Evolutionary conservation across 2,113 vertebrate species (phyloP).

Genomic region (Platichthys flesus): DNA sequence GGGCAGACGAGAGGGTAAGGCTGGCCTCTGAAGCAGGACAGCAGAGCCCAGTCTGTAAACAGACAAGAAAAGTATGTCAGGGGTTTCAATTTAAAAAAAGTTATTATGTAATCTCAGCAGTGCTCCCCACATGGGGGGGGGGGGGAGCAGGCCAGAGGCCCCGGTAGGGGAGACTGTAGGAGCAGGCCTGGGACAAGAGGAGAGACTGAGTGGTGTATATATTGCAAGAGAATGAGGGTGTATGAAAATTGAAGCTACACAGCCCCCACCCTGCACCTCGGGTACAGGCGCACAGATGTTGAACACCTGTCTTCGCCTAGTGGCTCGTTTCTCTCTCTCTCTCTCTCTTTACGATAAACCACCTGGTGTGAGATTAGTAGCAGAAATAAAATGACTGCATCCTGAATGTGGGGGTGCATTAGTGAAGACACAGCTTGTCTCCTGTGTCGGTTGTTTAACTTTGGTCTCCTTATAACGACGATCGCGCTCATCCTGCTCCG

Average conservation of each 20-base stretch:
- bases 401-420: slow-evolving; percentile 39
- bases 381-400: slow-evolving; percentile 32
- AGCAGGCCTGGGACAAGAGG: slow-evolving; percentile 12
- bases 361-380: slow-evolving; percentile 31
- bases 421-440: slow-evolving; percentile 36
- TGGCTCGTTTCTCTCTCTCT: neutral
- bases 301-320: slow-evolving; percentile 52
- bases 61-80: too few species aligned
- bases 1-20: too few species aligned
- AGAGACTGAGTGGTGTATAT: neutral
- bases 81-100: too few species aligned
- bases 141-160: slow-evolving; percentile 15
- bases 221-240: neutral
- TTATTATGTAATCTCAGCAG: too few species aligned
- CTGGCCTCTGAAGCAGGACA: too few species aligned
- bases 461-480: slow-evolving; percentile 2
- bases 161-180: neutral
- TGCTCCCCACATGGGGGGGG: too few species aligned
- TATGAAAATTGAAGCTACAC: slow-evolving; percentile 7
- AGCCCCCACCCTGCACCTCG: neutral
- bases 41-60: too few species aligned
- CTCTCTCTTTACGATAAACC: neutral
- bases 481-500: slow-evolving; percentile 27
- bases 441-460: slow-evolving; percentile 22
- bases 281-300: slow-evolving; percentile 24